These are phyloP conservation scores for Thereva nobilitata DNA, from an alignment of 2,888 invertebrate species.

Conservation along the genomic window DNA sequence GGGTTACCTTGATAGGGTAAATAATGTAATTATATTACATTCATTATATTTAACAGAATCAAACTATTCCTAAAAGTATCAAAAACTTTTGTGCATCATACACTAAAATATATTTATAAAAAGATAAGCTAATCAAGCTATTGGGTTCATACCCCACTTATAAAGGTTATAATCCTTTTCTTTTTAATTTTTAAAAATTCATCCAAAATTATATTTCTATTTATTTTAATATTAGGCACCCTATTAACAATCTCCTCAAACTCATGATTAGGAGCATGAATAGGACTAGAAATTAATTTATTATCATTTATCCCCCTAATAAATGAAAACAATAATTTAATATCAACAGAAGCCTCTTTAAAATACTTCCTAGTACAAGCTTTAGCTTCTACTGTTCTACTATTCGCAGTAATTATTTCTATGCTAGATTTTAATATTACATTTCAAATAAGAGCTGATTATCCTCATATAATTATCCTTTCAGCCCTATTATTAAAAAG, in stretches of 20 bases:
- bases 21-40: slow-evolving; percentile 56
- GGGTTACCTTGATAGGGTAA: slow-evolving; percentile 68
- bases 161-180: slow-evolving; percentile 60
- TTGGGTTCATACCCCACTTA: slow-evolving; percentile 60
- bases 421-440: slow-evolving; percentile 49
- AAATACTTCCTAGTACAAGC: slow-evolving; percentile 67
- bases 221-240: slow-evolving; percentile 58
- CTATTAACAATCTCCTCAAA: slow-evolving; percentile 61
- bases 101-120: slow-evolving; percentile 62
- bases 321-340: slow-evolving; percentile 59
- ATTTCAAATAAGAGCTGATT: slow-evolving; percentile 46
- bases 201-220: slow-evolving; percentile 62
- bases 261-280: slow-evolving; percentile 62
- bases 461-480: slow-evolving; percentile 55
- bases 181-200: slow-evolving; percentile 61
- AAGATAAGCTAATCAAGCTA: slow-evolving; percentile 63
- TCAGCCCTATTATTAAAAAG: slow-evolving; percentile 61
- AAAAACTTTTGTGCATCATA: slow-evolving; percentile 67
- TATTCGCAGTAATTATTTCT: slow-evolving; percentile 59
- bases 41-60: slow-evolving; percentile 63
- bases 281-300: slow-evolving; percentile 68
- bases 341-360: slow-evolving; percentile 62
- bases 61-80: slow-evolving; percentile 65
- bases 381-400: slow-evolving; percentile 62
- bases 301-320: slow-evolving; percentile 66